Conservation (phyloP, 2,888 invertebrate species). For the Acronicta leporina region DNA sequence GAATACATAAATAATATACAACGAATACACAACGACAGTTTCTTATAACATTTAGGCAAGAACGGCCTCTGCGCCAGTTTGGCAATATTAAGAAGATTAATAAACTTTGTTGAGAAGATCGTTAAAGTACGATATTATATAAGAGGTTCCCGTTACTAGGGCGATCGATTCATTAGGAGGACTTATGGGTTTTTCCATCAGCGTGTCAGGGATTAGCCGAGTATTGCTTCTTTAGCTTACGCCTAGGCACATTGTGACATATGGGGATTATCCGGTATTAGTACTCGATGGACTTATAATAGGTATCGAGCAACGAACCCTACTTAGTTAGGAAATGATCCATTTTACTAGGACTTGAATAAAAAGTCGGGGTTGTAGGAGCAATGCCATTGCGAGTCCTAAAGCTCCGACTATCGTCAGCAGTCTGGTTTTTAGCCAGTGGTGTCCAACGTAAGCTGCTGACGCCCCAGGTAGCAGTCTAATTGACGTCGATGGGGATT, state of each 20-base stretch:
- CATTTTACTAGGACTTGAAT: no score
- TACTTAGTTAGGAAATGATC: background rate
- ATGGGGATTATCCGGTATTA: slow-evolving; percentile 59
- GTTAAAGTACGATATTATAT: slow-evolving; percentile 51
- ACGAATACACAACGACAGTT: no score
- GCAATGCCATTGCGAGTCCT: no score
- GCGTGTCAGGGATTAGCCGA: slow-evolving; percentile 52
- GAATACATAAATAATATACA: no score
- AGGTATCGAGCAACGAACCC: slow-evolving; percentile 45
- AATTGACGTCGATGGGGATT: no score
- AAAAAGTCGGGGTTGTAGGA: no score
- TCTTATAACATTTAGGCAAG: slow-evolving; percentile 27
- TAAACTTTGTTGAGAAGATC: slow-evolving; percentile 49
- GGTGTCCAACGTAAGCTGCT: no score
- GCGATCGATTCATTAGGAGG: slow-evolving; percentile 56
- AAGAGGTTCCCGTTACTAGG: slow-evolving; percentile 53
- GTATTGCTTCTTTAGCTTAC: slow-evolving; percentile 54
- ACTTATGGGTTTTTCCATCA: slow-evolving; percentile 53
- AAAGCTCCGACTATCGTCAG: no score
- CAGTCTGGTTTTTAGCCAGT: no score
- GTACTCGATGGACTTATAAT: slow-evolving; percentile 54
- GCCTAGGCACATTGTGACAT: slow-evolving; percentile 38
- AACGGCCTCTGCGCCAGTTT: slow-evolving; percentile 37
- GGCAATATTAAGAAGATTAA: slow-evolving; percentile 51
- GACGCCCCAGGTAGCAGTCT: no score